A percentile compares a stretch with the other conserved stretches of the same genome.
phyloP scores from a whole-genome alignment of 1,140 invertebrate species.

The Nephila pilipes region DNA sequence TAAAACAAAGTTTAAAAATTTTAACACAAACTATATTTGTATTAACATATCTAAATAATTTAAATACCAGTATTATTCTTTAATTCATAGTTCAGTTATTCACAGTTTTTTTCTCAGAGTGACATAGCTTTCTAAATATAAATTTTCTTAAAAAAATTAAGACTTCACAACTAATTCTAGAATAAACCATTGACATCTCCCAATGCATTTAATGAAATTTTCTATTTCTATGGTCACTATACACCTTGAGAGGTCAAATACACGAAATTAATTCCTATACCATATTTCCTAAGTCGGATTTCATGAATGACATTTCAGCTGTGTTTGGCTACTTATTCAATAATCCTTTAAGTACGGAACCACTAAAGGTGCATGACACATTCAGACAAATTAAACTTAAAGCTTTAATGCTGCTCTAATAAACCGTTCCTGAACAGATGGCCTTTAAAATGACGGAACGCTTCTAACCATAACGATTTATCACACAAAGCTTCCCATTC shows the following conservation, averaged over 20 bases:
- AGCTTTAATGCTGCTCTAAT: slow-evolving; percentile 62
- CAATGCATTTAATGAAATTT: no score
- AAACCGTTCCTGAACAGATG: slow-evolving; percentile 66
- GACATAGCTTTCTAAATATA: no score
- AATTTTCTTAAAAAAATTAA: no score
- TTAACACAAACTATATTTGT: no score
- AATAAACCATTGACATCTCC: no score
- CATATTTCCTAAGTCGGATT: slow-evolving; percentile 18
- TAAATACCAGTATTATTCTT: no score
- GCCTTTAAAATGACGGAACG: slow-evolving; percentile 71
- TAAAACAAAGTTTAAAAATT: no score
- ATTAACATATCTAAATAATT: no score
- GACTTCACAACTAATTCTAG: no score
- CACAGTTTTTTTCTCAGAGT: no score
- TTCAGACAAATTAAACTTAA: slow-evolving; percentile 72
- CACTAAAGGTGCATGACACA: slow-evolving; percentile 26
- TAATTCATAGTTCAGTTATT: no score
- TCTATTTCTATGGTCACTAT: no score
- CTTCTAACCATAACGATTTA: slow-evolving; percentile 51
- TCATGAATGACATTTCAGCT: neutral
- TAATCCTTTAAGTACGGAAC: slow-evolving; percentile 51
- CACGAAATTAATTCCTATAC: neutral
- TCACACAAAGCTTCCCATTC: slow-evolving; percentile 65
- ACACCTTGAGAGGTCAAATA: neutral
- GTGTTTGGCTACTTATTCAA: slow-evolving; percentile 55